phyloP scores from a whole-genome alignment of 2,797 vertebrate species.

The Zalophus californianus region DNA sequence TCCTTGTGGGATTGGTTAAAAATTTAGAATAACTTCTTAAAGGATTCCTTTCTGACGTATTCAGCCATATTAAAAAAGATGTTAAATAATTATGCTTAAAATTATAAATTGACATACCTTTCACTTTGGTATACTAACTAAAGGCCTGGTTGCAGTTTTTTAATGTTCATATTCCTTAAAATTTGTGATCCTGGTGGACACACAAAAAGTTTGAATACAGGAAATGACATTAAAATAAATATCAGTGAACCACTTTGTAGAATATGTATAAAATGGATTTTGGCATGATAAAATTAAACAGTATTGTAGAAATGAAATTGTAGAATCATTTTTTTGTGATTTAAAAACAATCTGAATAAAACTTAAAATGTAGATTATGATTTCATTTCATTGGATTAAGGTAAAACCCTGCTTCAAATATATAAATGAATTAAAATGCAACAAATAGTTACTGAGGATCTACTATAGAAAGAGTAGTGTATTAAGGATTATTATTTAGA shows the following conservation, averaged over 20 bases:
- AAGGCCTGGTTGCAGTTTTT: conserved; percentile 19
- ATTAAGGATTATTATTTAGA: neutral
- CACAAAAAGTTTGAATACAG: neutral
- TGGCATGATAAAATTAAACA: conserved; percentile 21
- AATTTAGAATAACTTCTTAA: conserved; percentile 47
- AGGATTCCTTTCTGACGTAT: conserved; percentile 57
- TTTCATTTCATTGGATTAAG: conserved; percentile 59
- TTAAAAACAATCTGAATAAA: conserved; percentile 50
- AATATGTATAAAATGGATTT: conserved; percentile 16
- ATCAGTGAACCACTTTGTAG: conserved; percentile 1
- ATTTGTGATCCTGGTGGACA: neutral
- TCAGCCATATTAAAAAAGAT: conserved; percentile 48
- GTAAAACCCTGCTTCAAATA: conserved; percentile 39
- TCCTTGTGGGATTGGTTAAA: conserved; percentile 39
- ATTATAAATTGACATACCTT: conserved; percentile 10
- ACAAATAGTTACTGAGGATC: neutral
- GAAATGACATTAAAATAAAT: conserved; percentile 32
- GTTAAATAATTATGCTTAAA: neutral
- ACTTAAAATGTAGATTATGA: conserved; percentile 13
- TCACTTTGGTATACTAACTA: conserved; percentile 51
- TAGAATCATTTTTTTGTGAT: conserved; percentile 51
- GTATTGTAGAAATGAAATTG: conserved; percentile 20
- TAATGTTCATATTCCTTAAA: conserved; percentile 18
- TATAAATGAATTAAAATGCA: conserved; percentile 48
- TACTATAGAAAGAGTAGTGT: neutral